Evolutionary conservation across 2,888 invertebrate species (phyloP), one percentile per base, ranked within the genome.

Genomic region (Acronicta psi): DNA sequence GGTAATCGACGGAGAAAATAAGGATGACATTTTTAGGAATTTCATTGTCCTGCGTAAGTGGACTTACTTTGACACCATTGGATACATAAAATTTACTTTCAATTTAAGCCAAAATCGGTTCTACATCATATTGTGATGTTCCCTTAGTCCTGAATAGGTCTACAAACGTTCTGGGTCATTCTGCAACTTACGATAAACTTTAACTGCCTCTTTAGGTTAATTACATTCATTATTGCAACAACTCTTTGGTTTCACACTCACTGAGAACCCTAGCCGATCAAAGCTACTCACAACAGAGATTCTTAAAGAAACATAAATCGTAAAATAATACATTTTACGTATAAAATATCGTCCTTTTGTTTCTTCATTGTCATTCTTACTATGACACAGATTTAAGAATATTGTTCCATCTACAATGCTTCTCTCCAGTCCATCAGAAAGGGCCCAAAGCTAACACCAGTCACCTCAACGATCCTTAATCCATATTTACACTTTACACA

Each of bases 221-320:
- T 82, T 77, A 77, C 77, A 76, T 79, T 74, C 73, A 69, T 65
- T 77, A 80, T 81, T 79, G 79, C 78, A 80, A 81, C 79, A 82
- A 84, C 86, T 92, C 92, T 92, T 93, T 93, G 92, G 93, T 92
- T 90, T 90, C 84, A 81, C 87, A 84, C 86, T 79, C 80, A 80
- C 73, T 60, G 43, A 65, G 57, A 66, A 69, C 70, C 67, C 67
- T 63, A 38, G 18, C 63, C 62, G 60, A 59, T 45, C 10, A 25
- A 57, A 62, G 45, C 45, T 31, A 37, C 31, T 29, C 16, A n/a
- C 41, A 25, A 20, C 0, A 25, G 42, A 54, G 53, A 51, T 51
- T 69, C 34, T 8, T 36, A 29, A 14, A 54, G 14, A 38, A 60
- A 40, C 14, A 46, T 17, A 40, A 46, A 50, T 41, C 34, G 10